Evolutionary conservation across 2,888 invertebrate genomes (phyloP), one percentile per base, ranked within the genome.

Genomic region (Catocala fraxini): DNA sequence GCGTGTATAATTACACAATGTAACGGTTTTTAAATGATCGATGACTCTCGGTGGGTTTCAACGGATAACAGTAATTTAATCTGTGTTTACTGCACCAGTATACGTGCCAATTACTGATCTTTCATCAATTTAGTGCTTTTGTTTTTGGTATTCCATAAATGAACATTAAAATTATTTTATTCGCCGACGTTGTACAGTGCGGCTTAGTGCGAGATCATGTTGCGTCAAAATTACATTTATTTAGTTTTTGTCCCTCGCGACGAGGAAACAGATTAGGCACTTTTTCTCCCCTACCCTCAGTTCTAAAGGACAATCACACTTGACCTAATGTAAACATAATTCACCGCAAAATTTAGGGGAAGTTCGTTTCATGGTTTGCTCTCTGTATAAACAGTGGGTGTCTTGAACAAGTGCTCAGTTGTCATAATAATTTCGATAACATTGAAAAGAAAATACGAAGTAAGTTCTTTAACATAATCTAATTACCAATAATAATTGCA

Each of bases 301-400:
- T 73, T 70, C 71, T 66, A 68, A 70, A 70, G 74, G 66, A 75
- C 75, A 73, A 75, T 81, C 59, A 71, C 69, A 77, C 80, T 80
- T 78, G 78, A 73, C 80, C 71, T 78, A 75, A 81, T 80, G 71
- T 79, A 68, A 77, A 75, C 74, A 77, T 67, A 75, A 71, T 71
- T 73, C 63, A 65, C 69, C 63, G 61, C 63, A 71, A 73, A 72
- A 71, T 70, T 80, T 68, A 63, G 67, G 71, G 76, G 72, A 56
- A 72, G 33, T 56, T 56, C 60, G 64, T 63, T 71, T 65, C 67
- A 79, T 73, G 67, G 62, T 73, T 62, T 70, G 67, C 70, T 66
- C 56, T 55, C 60, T 61, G 51, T 63, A 59, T 64, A 55, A 58
- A 59, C 61, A 66, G 42, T 61, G 53, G 51, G 15, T 34, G 46